These are phyloP conservation scores for Lepilemur ruficaudatus DNA, from an alignment of 2,797 vertebrate genomes.

Conservation along the genomic window DNA sequence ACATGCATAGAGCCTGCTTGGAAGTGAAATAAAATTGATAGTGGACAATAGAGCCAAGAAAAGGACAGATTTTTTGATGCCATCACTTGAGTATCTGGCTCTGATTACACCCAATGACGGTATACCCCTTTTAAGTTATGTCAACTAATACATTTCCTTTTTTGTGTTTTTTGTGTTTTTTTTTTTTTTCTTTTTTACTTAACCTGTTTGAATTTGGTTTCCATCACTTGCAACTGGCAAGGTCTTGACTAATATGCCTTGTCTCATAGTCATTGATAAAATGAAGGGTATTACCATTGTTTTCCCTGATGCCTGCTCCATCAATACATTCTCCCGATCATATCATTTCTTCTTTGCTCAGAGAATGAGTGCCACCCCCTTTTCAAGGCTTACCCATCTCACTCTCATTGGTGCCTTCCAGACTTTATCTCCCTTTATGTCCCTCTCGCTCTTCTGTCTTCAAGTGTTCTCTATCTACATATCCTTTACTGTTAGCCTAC, in stretches of 20 bases:
- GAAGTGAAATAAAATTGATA: neutral
- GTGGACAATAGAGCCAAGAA: neutral
- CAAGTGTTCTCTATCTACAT: neutral
- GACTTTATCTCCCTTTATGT: neutral
- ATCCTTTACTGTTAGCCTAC: neutral
- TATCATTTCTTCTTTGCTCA: neutral
- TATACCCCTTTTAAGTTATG: neutral
- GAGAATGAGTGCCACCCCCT: neutral
- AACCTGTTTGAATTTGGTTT: neutral
- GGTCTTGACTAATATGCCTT: neutral
- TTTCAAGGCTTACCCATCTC: neutral
- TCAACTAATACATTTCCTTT: neutral
- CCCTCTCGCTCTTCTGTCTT: neutral
- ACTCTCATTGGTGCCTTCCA: neutral
- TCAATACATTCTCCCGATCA: neutral
- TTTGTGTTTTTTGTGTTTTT: neutral
- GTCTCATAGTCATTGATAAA: neutral
- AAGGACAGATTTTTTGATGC: neutral
- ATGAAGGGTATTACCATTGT: neutral
- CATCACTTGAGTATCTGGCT: neutral
- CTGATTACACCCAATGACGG: neutral
- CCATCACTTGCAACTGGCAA: neutral
- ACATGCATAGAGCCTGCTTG: neutral
- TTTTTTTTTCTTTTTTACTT: neutral
- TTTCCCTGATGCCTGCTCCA: neutral